Base-by-base conservation (phyloP, 1,140 invertebrate species). In the Sinonovacula constricta region DNA sequence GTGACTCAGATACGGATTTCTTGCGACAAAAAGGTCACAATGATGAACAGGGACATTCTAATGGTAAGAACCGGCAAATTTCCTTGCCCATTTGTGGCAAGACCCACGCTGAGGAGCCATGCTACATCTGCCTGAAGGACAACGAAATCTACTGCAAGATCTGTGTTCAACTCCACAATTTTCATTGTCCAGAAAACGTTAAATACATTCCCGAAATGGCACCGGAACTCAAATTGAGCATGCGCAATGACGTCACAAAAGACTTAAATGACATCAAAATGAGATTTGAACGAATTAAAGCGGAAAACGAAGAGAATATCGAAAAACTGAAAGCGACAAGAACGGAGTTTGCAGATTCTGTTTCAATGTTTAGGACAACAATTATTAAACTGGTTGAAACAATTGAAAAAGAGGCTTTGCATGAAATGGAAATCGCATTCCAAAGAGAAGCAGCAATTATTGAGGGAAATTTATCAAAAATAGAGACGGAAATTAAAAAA, bases 61-160 rank as follows among this genome's bases (percentile, higher is more conserved):
- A 51, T 15, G 30, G n/a, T 30, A 54, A 69, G 53, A n/a, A n/a
- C 18, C 4, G 36, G 34, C 53, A 51, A 0, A n/a, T n/a, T n/a
- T 22, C 30, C 18, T 22, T 57, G 14, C 68, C 54, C 10, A n/a
- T 70, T 18, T 76, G 72, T 15, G 63, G 72, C 15, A 66, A 57
- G 45, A 54, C 56, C 14, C 72, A 76, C 39, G 22, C 65, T 1
- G 72, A 76, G 65, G 60, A 76, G 15, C 72, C 72, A 18, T 76
- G 72, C 39, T 76, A 57, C 45, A 76, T 76, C 18, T 76, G 72
- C 30, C 10, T 76, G 62, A 76, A 76, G 39, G 72, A 76, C 39
- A 76, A 76, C 31, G 72, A 76, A 49, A 66, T 76, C 15, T 76
- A 76, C 65, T 76, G 72, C 33, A 45, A 22, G 15, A 51, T 53